Evolutionary conservation across 1,140 invertebrate genomes (phyloP), one percentile per base, ranked within the genome.

Genomic region (Danaus melanippus): DNA sequence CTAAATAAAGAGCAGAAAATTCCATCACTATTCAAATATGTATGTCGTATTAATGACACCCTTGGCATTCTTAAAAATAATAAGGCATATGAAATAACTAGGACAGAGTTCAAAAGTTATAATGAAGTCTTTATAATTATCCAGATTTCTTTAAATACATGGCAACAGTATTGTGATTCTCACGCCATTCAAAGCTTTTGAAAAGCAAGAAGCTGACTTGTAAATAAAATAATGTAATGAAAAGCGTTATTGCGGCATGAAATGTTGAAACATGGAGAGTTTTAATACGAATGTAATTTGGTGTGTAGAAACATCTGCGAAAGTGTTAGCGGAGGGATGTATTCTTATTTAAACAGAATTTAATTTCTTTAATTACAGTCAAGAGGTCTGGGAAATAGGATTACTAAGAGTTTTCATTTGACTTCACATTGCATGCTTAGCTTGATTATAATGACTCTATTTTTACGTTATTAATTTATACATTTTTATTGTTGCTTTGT

Each of bases 181-280:
- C 66, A 60, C 60, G 58, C 57, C 59, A 64, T 65, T 64, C 67
- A 65, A 58, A 48, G 52, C 58, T 47, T 54, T 54, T 60, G 50
- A 64, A 32, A 69, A 67, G 69, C 69, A 69, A 71, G 72, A 70
- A 66, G 64, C 60, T 70, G 67, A 67, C 64, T 69, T 66, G 65
- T 75, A 70, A 71, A 73, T 73, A 53, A 70, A 71, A 70, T 71
- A 66, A 72, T 56, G 50, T 64, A 67, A 74, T 71, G 63, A 70
- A 71, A 69, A 68, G 60, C 66, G 56, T 55, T 64, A 53, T 59
- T 50, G 44, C 21, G 45, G 49, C 39, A 54, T 45, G 39, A 41
- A 55, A 54, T n/a, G 45, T 40, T 42, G 32, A 44, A 55, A 58
- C 45, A 52, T 60, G 53, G 12, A 42, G 53, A 42, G 53, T 57